Base-by-base conservation (phyloP, 2,113 vertebrate species). In the Chaetura pelagica region DNA sequence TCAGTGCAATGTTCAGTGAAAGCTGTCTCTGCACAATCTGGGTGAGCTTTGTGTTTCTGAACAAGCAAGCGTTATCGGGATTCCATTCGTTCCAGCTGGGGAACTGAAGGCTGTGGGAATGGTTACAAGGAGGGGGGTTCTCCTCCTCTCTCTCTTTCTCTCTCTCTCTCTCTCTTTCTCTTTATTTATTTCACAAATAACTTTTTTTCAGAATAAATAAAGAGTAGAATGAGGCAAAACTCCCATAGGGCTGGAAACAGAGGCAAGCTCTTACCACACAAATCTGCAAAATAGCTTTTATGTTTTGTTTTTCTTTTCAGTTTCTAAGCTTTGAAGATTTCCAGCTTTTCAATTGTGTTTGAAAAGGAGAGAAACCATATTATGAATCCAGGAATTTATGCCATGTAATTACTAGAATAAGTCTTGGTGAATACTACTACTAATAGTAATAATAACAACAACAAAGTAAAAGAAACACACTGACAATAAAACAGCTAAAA, bases 41-140 rank as follows among this genome's bases (percentile, higher is more conserved):
- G 20, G 73, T 68, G 49, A 84, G 66, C 46, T 84, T 59, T 68
- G 42, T 2, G 0, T 89, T 93, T 94, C 82, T 3, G 30, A 91
- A 72, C 35, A 71, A 52, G 48, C 0, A 2, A 87, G 57, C 23
- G 32, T 90, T 94, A 90, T 54, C 30, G 1, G 35, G 84, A 97
- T 97, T 96, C 96, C 89, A 82, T 89, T 93, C 95, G 94, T 97
- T 96, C 95, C 97, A 90, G 38, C 63, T 88, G 52, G 57, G 64
- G 75, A 91, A 84, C 1, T 1, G 69, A 46, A 82, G 71, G 82
- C 95, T 91, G 67, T 83, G 62, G 77, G 94, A 79, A 95, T 1
- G 5, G 79, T 88, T 92, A 92, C 77, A 92, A 63, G 40, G 35
- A 74, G 64, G 69, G 78, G 73, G 19, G 40, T 73, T 90, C n/a